Evolutionary conservation across 2,888 invertebrate genomes (phyloP), one percentile per base, ranked within the genome.

Genomic region (Azorinus chamasolen): DNA sequence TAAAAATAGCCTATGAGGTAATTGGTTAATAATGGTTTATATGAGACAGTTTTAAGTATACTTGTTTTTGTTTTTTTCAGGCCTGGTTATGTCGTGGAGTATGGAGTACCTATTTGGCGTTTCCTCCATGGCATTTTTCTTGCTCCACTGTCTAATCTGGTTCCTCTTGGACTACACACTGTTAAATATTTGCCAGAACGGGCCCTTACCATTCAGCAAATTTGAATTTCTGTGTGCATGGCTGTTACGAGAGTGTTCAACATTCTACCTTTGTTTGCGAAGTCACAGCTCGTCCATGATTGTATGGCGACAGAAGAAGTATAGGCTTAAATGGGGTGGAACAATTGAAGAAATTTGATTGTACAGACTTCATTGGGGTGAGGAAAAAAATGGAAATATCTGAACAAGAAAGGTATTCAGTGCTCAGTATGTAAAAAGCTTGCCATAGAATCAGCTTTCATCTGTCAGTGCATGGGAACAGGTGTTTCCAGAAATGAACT

Each of bases 151-250:
- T 88, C 95, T 98, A 64, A 94, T 96, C 91, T 99, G 99, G 99
- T 97, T 99, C 93, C 95, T 98, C 86, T 96, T 97, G 84, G 99
- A 99, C 94, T 99, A 98, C 96, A 94, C 97, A 89, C 95, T 99
- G 88, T 94, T 99, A 88, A 79, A 75, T 18, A 73, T 83, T 46
- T 94, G 94, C 46, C 94, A 97, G 95, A 97, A 98, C 93, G 97
- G 97, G 51, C 96, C 97, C 50, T 94, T 99, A 85, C 97, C 98
- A 20, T 98, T 99, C 94, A 97, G 96, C 88, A 97, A 98, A 94
- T 96, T 97, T 92, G 97, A 98, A 93, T 99, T 97, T 93, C 95
- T 98, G 62, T 95, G 97, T 66, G 97, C 97, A 37, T 99, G 99
- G 99, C 94, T 98, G 89, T 96, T 98, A 93, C 96, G 98, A 79